Conservation (phyloP, 2,113 vertebrate species). For the Epinephelus fuscoguttatus region DNA sequence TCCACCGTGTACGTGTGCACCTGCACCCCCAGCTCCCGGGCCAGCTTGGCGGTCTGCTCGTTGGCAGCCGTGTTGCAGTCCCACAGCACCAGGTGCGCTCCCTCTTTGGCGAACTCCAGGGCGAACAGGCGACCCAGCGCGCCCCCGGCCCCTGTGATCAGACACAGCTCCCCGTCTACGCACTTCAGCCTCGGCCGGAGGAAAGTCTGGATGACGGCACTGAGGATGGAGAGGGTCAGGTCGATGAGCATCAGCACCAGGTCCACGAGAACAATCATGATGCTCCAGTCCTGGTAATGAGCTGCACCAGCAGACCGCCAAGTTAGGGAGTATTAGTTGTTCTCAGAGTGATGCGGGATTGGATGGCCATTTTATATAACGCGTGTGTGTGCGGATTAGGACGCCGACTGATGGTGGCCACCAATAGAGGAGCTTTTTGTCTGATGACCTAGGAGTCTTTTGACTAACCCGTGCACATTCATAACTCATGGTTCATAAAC, state of each 20-base stretch:
- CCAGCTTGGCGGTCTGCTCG: conserved; percentile 86
- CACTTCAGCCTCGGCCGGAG: conserved; percentile 76
- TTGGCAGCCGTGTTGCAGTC: conserved; percentile 86
- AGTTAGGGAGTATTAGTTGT: neutral
- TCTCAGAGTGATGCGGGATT: conserved; percentile 28
- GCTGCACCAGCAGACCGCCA: neutral
- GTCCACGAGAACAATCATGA: conserved; percentile 78
- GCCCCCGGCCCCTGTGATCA: conserved; percentile 89
- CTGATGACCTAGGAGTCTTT: conserved; percentile 47
- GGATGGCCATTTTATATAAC: conserved; percentile 76
- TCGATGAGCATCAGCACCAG: conserved; percentile 78
- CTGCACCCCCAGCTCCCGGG: conserved; percentile 81
- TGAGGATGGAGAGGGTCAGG: conserved; percentile 68
- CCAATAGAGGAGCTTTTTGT: conserved; percentile 58
- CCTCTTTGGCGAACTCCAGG: conserved; percentile 87
- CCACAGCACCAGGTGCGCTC: conserved; percentile 88
- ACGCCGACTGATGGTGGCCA: conserved; percentile 35
- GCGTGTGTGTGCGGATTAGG: conserved; percentile 65
- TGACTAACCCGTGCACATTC: conserved; percentile 42
- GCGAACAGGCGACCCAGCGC: conserved; percentile 88
- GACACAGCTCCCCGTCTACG: conserved; percentile 86
- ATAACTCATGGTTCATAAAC: conserved; percentile 32
- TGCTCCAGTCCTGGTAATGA: neutral
- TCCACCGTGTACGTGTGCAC: conserved; percentile 87
- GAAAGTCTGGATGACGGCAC: conserved; percentile 71